These are phyloP conservation scores for Leptopilina clavipes DNA, from an alignment of 1,140 invertebrate species.

Conservation along the genomic window DNA sequence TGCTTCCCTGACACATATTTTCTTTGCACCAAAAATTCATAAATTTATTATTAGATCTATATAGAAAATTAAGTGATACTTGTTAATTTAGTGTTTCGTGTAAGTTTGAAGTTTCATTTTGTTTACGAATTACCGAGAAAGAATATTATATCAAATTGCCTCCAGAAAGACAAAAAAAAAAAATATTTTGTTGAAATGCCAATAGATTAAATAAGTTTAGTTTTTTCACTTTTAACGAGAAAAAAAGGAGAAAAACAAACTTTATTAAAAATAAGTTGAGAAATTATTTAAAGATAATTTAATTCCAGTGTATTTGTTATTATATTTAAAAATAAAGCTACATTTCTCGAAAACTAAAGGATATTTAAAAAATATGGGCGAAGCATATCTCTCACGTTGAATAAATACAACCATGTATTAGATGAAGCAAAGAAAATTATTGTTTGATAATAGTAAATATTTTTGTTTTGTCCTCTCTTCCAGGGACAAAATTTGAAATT, in stretches of 20 bases:
- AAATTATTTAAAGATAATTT: not conserved
- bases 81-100: constrained; percentile 33
- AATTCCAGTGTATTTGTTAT: not conserved
- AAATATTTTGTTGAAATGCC: not conserved
- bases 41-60: constrained; percentile 45
- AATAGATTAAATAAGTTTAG: not conserved
- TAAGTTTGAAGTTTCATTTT: constrained; percentile 35
- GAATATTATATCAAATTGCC: too few species aligned
- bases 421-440: too few species aligned
- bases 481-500: too few species aligned
- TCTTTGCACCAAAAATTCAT: constrained; percentile 62
- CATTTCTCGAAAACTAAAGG: too few species aligned
- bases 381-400: not conserved
- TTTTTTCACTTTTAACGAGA: not conserved
- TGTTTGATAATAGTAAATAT: too few species aligned
- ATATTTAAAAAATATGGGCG: not conserved
- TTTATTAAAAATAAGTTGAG: not conserved
- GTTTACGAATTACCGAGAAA: constrained; percentile 44
- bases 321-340: too few species aligned
- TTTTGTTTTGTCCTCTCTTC: too few species aligned
- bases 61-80: constrained; percentile 36
- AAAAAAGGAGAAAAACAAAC: too few species aligned
- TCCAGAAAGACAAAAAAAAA: too few species aligned
- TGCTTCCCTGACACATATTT: constrained; percentile 69
- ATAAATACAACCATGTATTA: not conserved